A percentile compares a stretch with the other conserved stretches of the same genome.
These are phyloP conservation scores for Myotis davidii DNA, from an alignment of 2,113 vertebrate species.

Conservation along the genomic window DNA sequence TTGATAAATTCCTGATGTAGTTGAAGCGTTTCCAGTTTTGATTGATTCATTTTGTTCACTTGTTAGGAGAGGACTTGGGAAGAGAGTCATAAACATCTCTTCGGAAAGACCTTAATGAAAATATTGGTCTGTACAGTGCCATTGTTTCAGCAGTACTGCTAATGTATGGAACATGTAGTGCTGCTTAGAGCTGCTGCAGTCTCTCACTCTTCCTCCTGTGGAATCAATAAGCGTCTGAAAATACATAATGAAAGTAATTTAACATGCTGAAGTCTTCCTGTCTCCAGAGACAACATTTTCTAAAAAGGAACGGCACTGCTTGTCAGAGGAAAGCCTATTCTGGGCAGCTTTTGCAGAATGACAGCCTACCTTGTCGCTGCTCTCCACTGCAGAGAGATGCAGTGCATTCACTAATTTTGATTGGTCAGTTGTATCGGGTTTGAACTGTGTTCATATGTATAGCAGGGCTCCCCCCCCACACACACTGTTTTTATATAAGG, in stretches of 20 bases:
- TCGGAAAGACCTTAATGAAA: conserved; percentile 86
- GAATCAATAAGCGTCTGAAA: conserved; percentile 90
- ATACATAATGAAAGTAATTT: conserved; percentile 90
- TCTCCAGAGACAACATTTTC: conserved; percentile 87
- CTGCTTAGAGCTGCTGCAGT: conserved; percentile 87
- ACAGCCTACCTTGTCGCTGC: conserved; percentile 91
- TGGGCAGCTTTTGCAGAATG: conserved; percentile 89
- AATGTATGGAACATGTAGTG: conserved; percentile 84
- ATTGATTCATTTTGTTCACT: conserved; percentile 88
- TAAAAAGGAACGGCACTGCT: conserved; percentile 84
- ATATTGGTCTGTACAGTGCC: conserved; percentile 85
- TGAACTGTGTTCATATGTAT: conserved; percentile 90
- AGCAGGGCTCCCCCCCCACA: conserved; percentile 73
- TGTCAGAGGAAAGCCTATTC: conserved; percentile 84
- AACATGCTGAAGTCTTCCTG: conserved; percentile 88
- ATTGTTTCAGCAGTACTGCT: conserved; percentile 88
- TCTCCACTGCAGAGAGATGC: conserved; percentile 98
- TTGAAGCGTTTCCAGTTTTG: conserved; percentile 86
- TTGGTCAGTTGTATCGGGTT: conserved; percentile 96
- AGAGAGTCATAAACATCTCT: conserved; percentile 84
- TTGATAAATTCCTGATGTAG: conserved; percentile 85
- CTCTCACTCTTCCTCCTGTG: conserved; percentile 86
- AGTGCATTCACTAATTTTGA: conserved; percentile 96
- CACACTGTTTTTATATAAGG: conserved; percentile 83
- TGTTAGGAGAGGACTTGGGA: conserved; percentile 85